A percentile compares a stretch with the other conserved stretches of the same genome.
Conservation (phyloP, 2,888 invertebrate genomes). For the Xestia c-nigrum region DNA sequence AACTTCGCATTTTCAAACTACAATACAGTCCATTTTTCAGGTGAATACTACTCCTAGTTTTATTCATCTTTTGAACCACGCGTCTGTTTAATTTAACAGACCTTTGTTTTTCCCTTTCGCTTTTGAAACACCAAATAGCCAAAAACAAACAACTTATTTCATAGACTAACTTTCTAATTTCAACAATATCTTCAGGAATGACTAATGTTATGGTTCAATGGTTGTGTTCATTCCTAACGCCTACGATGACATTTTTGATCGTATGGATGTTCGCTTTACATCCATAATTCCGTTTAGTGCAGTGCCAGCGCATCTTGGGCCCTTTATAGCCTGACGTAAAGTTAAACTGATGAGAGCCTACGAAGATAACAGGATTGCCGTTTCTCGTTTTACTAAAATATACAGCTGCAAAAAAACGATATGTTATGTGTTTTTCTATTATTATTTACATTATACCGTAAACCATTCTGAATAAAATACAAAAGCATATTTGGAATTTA, state of each 20-base stretch:
- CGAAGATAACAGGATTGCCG: constrained; percentile 17
- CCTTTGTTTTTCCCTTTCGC: too few species aligned
- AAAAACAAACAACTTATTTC: neutral
- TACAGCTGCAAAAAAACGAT: too few species aligned
- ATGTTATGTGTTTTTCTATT: too few species aligned
- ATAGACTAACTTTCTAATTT: neutral
- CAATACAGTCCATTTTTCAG: too few species aligned
- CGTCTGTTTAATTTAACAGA: too few species aligned
- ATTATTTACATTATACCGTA: too few species aligned
- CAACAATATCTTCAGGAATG: neutral
- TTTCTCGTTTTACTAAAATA: neutral
- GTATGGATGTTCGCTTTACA: neutral
- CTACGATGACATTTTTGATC: neutral
- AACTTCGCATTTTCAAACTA: too few species aligned
- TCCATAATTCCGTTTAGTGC: neutral
- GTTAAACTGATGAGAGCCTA: neutral
- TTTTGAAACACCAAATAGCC: too few species aligned
- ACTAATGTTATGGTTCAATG: neutral
- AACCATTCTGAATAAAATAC: too few species aligned
- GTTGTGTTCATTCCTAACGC: neutral
- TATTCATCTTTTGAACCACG: too few species aligned
- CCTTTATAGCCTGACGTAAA: constrained; percentile 15
- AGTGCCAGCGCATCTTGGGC: constrained; percentile 12
- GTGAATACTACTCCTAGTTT: too few species aligned
- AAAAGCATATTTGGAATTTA: too few species aligned